Evolutionary conservation across 2,888 invertebrate genomes (phyloP).

Genomic region (Drosophila acutilabella): DNA sequence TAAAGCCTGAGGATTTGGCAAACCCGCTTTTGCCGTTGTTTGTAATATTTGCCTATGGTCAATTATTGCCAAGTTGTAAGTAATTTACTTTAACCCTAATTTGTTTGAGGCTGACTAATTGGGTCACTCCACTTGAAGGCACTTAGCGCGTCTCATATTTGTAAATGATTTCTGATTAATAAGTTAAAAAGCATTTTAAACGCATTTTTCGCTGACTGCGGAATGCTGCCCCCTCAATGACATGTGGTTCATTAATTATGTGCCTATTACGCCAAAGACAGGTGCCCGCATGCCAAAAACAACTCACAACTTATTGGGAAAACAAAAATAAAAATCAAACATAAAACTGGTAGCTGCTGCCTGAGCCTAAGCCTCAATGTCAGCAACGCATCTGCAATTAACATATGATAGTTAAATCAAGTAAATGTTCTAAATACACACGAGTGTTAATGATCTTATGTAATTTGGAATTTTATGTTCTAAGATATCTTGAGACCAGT

Average conservation of each 20-base stretch:
- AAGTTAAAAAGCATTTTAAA: constrained; percentile 46
- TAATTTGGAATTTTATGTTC: constrained; percentile 24
- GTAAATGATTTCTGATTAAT: constrained; percentile 41
- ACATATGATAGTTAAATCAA: constrained; percentile 36
- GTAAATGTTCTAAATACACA: constrained; percentile 59
- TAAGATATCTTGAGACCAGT: constrained; percentile 29
- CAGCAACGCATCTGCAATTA: constrained; percentile 58
- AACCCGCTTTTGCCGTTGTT: constrained; percentile 18
- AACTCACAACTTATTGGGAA: constrained; percentile 33
- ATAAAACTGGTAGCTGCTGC: constrained; percentile 52
- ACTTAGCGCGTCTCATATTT: constrained; percentile 16
- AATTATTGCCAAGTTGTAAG: constrained; percentile 29
- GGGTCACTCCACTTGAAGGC: constrained; percentile 36
- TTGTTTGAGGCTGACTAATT: constrained; percentile 34
- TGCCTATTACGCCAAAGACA: constrained; percentile 29
- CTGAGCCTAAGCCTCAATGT: constrained; percentile 45
- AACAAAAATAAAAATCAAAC: constrained; percentile 28
- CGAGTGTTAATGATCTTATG: constrained; percentile 57
- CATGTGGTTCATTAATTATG: constrained; percentile 59
- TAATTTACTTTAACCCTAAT: constrained; percentile 30
- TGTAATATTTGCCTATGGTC: constrained; percentile 30
- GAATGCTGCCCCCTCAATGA: constrained; percentile 46
- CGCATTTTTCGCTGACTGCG: constrained; percentile 49
- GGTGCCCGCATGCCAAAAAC: constrained; percentile 54
- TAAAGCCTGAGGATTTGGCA: constrained; percentile 43